Base-by-base conservation (phyloP, 2,113 vertebrate species). In the Heterocephalus glaber region DNA sequence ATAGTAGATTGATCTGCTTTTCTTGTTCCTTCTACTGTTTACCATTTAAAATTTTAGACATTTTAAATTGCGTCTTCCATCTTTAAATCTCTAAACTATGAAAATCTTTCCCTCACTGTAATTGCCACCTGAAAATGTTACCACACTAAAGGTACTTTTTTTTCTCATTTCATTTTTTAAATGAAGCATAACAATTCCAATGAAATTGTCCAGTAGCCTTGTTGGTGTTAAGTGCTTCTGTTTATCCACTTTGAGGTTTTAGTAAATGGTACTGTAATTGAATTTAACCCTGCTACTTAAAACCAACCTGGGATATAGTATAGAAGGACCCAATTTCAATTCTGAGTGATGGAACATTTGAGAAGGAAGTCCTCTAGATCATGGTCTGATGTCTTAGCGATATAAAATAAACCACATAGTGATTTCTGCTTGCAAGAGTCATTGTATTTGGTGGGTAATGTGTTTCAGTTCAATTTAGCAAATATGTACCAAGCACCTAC, bases 241-340 rank as follows among this genome's bases (percentile, higher is more conserved):
- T 96, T 85, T 94, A 68, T 92, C 47, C 30, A 68, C 77, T 92
- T 87, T 89, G 68, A 95, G 26, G 10, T n/a, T 96, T 97, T 91
- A 93, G 19, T 91, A 56, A 92, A 95, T 93, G 63, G 10, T 80
- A 70, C 58, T 80, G 1, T 95, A 89, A 93, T 93, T 95, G 28
- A 95, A 47, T 96, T 96, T 80, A 86, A 24, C 33, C 35, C 80
- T 87, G 44, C 74, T 91, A 56, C 52, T 94, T 91, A 72, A 95
- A 95, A 92, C 22, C 86, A 93, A 0, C 92, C 76, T 96, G 66
- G 60, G 44, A 76, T 74, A n/a, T 79, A 33, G 33, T 86, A 66
- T 33, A 90, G 60, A 22, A 90, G 76, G 74, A 92, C 52, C 52
- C 76, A 35, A 38, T 86, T 96, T 89, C 17, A 79, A 2, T 87